Base-by-base conservation (phyloP, 1,140 invertebrate species). In the Pogonus chalceus region DNA sequence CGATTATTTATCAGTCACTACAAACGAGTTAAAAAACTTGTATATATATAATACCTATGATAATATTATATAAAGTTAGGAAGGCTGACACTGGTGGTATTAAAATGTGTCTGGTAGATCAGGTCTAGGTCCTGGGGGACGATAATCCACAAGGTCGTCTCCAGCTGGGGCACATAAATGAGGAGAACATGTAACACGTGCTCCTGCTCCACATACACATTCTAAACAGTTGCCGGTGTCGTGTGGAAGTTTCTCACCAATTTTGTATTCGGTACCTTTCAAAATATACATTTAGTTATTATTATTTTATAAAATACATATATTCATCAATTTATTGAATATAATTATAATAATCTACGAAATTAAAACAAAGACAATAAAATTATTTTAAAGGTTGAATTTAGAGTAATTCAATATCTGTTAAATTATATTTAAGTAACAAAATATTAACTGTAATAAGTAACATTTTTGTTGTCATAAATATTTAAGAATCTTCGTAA, bases 141-240 rank as follows among this genome's bases (percentile, higher is more conserved):
- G 64, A 56, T 68, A 69, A 54, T 69, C 67, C 54, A 63, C 68
- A 26, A 68, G 64, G 54, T 67, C 65, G 31, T 65, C 65, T 16
- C 61, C 66, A 21, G 58, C 52, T 16, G 65, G 67, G 26, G 61
- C 62, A 54, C 67, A 69, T 51, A 67, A 66, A 47, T 69, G 62
- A 70, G 82, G 81, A 37, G 78, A 80, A 63, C 81, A 84, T 54
- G 81, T 80, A 57, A 84, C 76, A 49, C 81, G 76, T n/a, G 78
- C 81, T 58, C 74, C 77, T 51, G 73, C 67, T 47, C 78, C 79
- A 60, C 82, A 84, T 59, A 79, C 75, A 65, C 82, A 84, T 67
- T 83, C 80, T 55, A 83, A 71, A 65, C 82, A 84, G 60, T 83
- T 83, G 52, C 81, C 82, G 48, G 81, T 82, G 55, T 81, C 79